A percentile compares a stretch with the other conserved stretches of the same genome.
Conservation (phyloP, 2,113 vertebrate genomes). For the Myotis yumanensis region DNA sequence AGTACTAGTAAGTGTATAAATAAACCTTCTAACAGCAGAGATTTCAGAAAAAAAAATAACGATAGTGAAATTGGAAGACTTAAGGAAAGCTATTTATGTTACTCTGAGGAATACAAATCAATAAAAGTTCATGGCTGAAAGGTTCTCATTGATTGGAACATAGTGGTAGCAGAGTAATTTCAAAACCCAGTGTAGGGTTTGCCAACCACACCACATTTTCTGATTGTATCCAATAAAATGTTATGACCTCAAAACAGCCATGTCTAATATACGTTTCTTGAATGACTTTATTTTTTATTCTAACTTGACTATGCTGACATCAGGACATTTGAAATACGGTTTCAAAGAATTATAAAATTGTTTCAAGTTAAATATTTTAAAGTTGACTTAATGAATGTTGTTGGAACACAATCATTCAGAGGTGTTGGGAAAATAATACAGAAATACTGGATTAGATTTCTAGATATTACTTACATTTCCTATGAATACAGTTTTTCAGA, state of each 20-base stretch:
- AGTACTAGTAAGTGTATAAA: conserved; percentile 74
- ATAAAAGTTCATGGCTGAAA: conserved; percentile 90
- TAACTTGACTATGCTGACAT: conserved; percentile 69
- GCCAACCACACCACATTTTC: conserved; percentile 81
- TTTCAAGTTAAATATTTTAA: conserved; percentile 49
- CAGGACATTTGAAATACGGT: conserved; percentile 55
- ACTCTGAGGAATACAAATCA: conserved; percentile 85
- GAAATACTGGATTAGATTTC: neutral
- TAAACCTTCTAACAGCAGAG: conserved; percentile 71
- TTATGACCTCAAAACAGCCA: conserved; percentile 80
- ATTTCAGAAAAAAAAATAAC: conserved; percentile 77
- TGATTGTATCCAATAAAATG: conserved; percentile 82
- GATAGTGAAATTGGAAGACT: conserved; percentile 82
- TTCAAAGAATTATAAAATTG: conserved; percentile 56
- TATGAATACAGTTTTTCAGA: neutral
- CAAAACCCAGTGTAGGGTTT: conserved; percentile 81
- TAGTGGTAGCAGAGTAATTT: conserved; percentile 86
- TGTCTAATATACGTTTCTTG: conserved; percentile 57
- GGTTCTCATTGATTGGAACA: conserved; percentile 93
- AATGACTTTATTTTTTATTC: conserved; percentile 78
- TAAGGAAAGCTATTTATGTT: conserved; percentile 81
- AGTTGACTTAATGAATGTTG: neutral
- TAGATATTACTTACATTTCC: neutral
- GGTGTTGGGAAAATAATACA: conserved; percentile 23
- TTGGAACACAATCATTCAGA: conserved; percentile 30